phyloP scores from a whole-genome alignment of 2,888 invertebrate genomes.

The Nomada hirtipes region DNA sequence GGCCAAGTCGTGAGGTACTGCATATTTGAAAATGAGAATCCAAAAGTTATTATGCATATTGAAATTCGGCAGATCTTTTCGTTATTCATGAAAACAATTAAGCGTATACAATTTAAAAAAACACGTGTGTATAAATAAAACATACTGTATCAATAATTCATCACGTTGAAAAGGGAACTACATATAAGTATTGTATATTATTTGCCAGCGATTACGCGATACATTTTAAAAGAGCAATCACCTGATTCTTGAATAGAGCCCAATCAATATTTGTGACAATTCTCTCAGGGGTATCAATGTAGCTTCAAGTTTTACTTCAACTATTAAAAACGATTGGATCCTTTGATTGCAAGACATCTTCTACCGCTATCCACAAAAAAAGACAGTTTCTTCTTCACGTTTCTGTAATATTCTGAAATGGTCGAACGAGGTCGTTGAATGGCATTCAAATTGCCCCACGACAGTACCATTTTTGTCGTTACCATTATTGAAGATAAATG shows the following conservation, averaged over 20 bases:
- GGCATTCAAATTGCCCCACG: neutral
- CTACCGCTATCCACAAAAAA: neutral
- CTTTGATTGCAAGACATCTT: conserved; percentile 4
- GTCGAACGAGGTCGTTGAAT: neutral
- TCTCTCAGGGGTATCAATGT: conserved; percentile 23
- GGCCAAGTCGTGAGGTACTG: neutral
- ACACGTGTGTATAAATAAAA: no score
- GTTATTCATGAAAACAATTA: no score
- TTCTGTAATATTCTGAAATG: neutral
- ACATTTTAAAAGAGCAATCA: neutral
- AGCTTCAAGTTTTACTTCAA: conserved; percentile 9
- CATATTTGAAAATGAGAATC: neutral
- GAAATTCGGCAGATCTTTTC: neutral
- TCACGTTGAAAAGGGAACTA: no score
- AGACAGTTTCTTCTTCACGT: no score
- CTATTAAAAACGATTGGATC: neutral
- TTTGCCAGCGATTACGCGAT: no score
- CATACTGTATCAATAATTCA: no score
- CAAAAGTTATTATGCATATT: neutral
- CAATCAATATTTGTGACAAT: conserved; percentile 2
- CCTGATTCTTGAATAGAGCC: neutral
- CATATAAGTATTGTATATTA: no score
- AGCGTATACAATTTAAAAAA: no score
- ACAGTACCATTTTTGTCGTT: neutral
- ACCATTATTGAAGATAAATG: neutral